Conservation (phyloP, 2,113 vertebrate species). For the Grammomys surdaster region DNA sequence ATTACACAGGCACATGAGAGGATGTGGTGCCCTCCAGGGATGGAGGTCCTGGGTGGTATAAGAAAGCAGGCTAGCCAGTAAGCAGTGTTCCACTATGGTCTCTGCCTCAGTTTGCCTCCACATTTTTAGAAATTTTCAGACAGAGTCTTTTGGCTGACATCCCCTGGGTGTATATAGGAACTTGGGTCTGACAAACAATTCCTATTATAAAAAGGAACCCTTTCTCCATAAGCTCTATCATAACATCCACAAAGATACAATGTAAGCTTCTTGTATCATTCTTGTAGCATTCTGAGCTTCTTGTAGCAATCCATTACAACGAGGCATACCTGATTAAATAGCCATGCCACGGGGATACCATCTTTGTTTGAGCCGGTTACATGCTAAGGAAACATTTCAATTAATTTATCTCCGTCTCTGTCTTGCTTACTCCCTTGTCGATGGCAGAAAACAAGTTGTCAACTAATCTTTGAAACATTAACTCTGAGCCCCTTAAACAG, state of each 20-base stretch:
- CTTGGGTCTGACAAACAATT: not conserved
- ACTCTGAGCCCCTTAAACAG: slow-evolving; percentile 34
- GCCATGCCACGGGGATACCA: not conserved
- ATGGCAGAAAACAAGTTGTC: slow-evolving; percentile 63
- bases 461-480: slow-evolving; percentile 53
- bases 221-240: not conserved
- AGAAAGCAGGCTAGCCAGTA: no score
- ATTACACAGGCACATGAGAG: not conserved
- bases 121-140: no score
- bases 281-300: not conserved
- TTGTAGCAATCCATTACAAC: slow-evolving; percentile 1
- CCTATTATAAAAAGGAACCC: slow-evolving; percentile 13
- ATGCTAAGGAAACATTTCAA: slow-evolving; percentile 53
- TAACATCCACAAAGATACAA: not conserved
- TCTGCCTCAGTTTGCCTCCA: no score
- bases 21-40: no score
- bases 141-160: not conserved
- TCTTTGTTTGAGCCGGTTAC: slow-evolving; percentile 19
- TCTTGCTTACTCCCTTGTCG: slow-evolving; percentile 22
- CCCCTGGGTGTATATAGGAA: not conserved
- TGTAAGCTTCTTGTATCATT: not conserved
- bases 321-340: not conserved
- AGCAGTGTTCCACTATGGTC: no score
- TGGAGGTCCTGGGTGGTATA: no score
- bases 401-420: slow-evolving; percentile 54